A percentile compares a stretch with the other conserved stretches of the same genome.
These are phyloP conservation scores for Lithosia quadra DNA, from an alignment of 2,888 invertebrate species.

Conservation along the genomic window DNA sequence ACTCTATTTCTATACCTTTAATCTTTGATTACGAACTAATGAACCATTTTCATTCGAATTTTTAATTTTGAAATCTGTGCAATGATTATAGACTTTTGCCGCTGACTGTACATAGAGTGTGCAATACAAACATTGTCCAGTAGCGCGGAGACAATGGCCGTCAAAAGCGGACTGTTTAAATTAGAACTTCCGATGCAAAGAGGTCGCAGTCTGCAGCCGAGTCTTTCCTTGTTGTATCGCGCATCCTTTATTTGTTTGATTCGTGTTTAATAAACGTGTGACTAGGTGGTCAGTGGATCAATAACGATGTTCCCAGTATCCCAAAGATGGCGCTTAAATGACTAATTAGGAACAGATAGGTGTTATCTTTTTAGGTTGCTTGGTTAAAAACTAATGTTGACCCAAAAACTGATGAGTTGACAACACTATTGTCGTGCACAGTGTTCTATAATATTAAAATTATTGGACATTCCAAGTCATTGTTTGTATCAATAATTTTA, in stretches of 20 bases:
- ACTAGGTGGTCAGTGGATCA: slow-evolving; percentile 11
- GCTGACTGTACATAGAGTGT: neutral
- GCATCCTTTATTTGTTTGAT: slow-evolving; percentile 47
- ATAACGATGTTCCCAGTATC: neutral
- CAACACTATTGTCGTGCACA: neutral
- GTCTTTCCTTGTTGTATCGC: slow-evolving; percentile 28
- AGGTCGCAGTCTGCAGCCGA: slow-evolving; percentile 37
- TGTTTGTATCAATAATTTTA: too few species aligned
- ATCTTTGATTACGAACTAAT: too few species aligned
- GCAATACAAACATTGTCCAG: slow-evolving; percentile 11
- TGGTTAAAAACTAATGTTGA: neutral
- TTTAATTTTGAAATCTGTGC: too few species aligned
- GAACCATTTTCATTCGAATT: too few species aligned
- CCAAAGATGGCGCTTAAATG: neutral
- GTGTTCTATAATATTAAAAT: neutral
- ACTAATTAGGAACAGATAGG: neutral
- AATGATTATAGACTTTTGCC: too few species aligned
- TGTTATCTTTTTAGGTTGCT: neutral
- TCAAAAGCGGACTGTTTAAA: slow-evolving; percentile 71
- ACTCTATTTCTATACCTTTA: too few species aligned
- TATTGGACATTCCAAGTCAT: too few species aligned
- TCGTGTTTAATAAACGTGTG: slow-evolving; percentile 28
- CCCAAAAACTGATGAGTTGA: neutral
- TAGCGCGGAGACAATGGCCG: slow-evolving; percentile 58
- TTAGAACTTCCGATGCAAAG: slow-evolving; percentile 70